A percentile compares a stretch with the other conserved stretches of the same genome.
phyloP scores from a whole-genome alignment of 2,888 invertebrate genomes.

The Pachycephus smyrnensis region DNA sequence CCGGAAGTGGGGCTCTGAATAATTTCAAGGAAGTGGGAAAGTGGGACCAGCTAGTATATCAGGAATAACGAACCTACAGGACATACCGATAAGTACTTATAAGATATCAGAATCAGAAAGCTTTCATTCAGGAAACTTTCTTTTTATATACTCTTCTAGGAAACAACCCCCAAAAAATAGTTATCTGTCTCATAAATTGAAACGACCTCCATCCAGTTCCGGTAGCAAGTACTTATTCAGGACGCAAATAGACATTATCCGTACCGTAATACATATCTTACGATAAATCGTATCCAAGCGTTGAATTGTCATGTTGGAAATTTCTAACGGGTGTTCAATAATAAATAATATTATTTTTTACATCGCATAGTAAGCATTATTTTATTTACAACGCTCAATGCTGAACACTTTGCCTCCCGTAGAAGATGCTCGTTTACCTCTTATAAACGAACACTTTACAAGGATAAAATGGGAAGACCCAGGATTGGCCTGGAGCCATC shows the following conservation, averaged over 20 bases:
- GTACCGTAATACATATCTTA: neutral
- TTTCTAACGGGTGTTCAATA: neutral
- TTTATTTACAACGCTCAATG: neutral
- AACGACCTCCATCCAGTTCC: neutral
- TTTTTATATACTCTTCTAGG: neutral
- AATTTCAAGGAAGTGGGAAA: conserved; percentile 17
- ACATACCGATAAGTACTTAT: neutral
- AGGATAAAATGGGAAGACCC: neutral
- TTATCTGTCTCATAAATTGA: neutral
- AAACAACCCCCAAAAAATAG: neutral
- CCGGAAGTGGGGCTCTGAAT: conserved; percentile 33
- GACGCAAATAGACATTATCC: neutral
- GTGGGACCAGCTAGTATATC: neutral
- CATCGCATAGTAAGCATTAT: neutral
- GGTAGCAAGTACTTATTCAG: neutral
- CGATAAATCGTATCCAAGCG: neutral
- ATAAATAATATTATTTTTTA: neutral
- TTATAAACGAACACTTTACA: conserved; percentile 31
- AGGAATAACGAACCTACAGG: neutral
- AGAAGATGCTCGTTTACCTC: conserved; percentile 32
- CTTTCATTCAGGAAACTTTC: neutral
- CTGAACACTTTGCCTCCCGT: conserved; percentile 4
- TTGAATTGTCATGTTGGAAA: neutral
- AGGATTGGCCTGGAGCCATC: neutral
- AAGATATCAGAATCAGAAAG: neutral